A percentile compares a stretch with the other conserved stretches of the same genome.
Conservation (phyloP, 2,797 vertebrate genomes). For the Phataginus tetradactyla region DNA sequence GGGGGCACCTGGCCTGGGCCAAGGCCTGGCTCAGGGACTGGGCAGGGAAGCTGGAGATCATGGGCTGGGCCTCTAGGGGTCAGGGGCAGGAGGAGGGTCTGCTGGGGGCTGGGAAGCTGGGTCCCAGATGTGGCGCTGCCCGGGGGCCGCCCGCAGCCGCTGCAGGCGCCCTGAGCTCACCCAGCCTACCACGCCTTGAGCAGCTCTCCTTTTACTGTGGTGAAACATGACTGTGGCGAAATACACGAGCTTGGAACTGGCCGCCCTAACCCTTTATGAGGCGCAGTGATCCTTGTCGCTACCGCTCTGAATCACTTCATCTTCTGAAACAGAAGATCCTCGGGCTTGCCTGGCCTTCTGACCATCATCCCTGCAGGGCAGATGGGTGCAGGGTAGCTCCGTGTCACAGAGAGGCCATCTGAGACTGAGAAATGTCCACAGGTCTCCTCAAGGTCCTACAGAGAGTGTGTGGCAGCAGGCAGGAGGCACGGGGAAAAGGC, state of each 20-base stretch:
- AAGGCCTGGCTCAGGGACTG: background rate
- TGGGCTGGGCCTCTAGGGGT: no score
- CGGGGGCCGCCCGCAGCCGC: background rate
- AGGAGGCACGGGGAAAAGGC: rapidly evolving
- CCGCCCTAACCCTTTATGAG: rapidly evolving
- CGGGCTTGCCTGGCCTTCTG: background rate
- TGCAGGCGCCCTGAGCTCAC: rapidly evolving
- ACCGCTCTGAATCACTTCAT: no score
- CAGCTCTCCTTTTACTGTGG: rapidly evolving
- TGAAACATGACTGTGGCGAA: rapidly evolving
- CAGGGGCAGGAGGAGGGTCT: background rate
- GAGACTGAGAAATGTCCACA: background rate
- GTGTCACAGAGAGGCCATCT: rapidly evolving
- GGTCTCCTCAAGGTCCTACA: slow-evolving; percentile 33
- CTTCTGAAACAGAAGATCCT: background rate
- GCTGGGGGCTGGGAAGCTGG: background rate
- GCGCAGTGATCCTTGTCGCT: no score
- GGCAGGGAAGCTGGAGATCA: background rate
- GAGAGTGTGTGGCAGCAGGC: background rate
- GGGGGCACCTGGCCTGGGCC: background rate
- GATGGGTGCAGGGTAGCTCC: rapidly evolving
- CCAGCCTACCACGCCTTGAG: rapidly evolving
- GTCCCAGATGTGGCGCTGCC: background rate
- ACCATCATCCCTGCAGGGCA: background rate
- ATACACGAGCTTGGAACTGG: no score